Conservation (phyloP, 2,888 invertebrate species). For the Empis stercorea region DNA sequence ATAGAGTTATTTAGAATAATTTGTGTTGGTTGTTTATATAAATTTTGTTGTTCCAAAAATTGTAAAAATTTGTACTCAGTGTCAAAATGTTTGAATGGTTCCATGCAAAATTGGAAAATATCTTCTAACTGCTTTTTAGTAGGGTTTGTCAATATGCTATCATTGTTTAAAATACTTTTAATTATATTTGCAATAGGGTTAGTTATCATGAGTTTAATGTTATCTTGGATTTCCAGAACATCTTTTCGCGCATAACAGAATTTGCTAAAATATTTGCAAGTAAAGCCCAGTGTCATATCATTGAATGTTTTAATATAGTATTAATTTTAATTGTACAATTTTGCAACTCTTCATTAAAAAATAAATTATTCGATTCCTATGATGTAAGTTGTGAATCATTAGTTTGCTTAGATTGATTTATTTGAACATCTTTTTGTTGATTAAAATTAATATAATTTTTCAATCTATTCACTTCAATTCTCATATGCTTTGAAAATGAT, state of each 20-base stretch:
- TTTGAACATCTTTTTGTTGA: neutral
- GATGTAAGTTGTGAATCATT: neutral
- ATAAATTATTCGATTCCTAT: neutral
- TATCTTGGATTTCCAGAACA: neutral
- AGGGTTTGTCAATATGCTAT: neutral
- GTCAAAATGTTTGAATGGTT: neutral
- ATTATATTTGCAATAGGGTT: neutral
- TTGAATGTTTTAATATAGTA: neutral
- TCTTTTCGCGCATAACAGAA: neutral
- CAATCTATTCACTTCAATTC: neutral
- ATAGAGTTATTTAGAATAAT: neutral
- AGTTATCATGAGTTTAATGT: neutral
- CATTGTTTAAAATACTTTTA: neutral
- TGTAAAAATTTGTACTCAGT: neutral
- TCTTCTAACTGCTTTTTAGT: neutral
- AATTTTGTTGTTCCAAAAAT: neutral
- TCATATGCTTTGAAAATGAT: neutral
- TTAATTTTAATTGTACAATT: neutral
- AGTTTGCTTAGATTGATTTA: neutral
- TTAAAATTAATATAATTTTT: neutral
- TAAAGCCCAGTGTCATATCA: neutral
- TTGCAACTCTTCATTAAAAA: too few species aligned
- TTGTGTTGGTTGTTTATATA: neutral
- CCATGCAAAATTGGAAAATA: neutral
- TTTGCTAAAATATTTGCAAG: neutral